Evolutionary conservation across 2,797 vertebrate species (phyloP), one percentile per base, ranked within the genome.

Genomic region (Naso thynnoides): DNA sequence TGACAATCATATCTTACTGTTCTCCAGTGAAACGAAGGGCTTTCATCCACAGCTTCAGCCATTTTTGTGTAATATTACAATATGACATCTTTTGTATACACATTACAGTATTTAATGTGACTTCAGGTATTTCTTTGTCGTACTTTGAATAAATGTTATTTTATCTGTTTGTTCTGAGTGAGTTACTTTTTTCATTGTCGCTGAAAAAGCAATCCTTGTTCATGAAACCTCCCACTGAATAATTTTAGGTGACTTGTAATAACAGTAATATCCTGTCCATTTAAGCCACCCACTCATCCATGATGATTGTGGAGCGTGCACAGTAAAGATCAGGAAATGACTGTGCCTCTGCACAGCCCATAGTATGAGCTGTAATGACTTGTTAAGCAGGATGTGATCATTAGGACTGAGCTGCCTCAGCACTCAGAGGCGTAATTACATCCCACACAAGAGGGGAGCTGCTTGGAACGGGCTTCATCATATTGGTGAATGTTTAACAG

Each of bases 1-100:
- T 80, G 95, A 95, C 94, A 95, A 94, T 94, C 92, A 84, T 82
- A 91, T 91, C 68, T 90, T 88, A 92, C 92, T 93, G 91, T 95
- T 94, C 85, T 91, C 87, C 91, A 90, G 84, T 90, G 81, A 82
- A 82, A 91, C 82, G 83, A 95, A 96, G 95, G 95, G 95, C 81
- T 80, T 71, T 69, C 62, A 70, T 84, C 74, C 66, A 73, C 69
- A 79, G 71, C 78, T 75, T 76, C 74, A 82, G 83, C 89, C 78
- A 81, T 85, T 80, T 79, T 60, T 56, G 64, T 70, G 42, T 86
- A 48, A 84, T 88, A 70, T 87, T 69, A 83, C 70, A 82, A 27
- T 74, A 78, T 80, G 80, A 80, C 81, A 81, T 84, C 70, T 83
- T 86, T 90, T 87, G 64, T 73, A 77, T 82, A 70, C 69, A 66